phyloP scores from a whole-genome alignment of 1,140 invertebrate genomes.

The Lepeophtheirus salmonis region DNA sequence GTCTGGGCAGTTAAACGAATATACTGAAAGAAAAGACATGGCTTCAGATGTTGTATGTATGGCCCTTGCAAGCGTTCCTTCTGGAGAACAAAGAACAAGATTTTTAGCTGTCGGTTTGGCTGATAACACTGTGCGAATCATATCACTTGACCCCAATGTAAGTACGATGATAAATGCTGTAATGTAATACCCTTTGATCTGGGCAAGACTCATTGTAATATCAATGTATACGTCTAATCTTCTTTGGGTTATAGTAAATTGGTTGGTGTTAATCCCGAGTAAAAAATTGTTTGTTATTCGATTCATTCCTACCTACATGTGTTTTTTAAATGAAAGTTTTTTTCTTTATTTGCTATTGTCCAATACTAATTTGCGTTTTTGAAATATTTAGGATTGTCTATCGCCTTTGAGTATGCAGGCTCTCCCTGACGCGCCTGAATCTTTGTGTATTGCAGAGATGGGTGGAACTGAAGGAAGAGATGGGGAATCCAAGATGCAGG shows the following conservation, averaged over 20 bases:
- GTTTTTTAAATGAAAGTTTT: neutral
- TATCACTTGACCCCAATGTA: slow-evolving; percentile 89
- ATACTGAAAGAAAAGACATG: slow-evolving; percentile 90
- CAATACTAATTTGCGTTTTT: neutral
- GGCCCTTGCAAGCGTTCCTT: slow-evolving; percentile 83
- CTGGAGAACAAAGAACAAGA: slow-evolving; percentile 81
- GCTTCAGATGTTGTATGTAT: slow-evolving; percentile 93
- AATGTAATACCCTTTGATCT: too few species aligned
- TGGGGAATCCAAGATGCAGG: slow-evolving; percentile 35
- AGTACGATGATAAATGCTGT: too few species aligned
- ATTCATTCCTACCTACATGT: slow-evolving; percentile 35
- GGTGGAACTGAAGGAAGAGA: slow-evolving; percentile 42
- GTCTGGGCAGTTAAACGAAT: slow-evolving; percentile 94
- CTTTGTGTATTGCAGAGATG: slow-evolving; percentile 88
- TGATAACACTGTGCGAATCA: slow-evolving; percentile 91
- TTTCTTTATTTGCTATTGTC: slow-evolving; percentile 12
- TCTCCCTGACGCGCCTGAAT: slow-evolving; percentile 86
- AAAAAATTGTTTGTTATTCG: too few species aligned
- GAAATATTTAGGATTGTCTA: slow-evolving; percentile 59
- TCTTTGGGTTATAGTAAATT: too few species aligned
- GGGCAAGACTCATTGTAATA: too few species aligned
- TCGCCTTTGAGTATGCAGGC: slow-evolving; percentile 87
- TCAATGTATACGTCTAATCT: too few species aligned
- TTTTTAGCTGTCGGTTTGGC: slow-evolving; percentile 91
- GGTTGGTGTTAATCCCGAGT: too few species aligned